These are phyloP conservation scores for Ictidomys tridecemlineatus DNA, from an alignment of 2,113 vertebrate genomes.

Conservation along the genomic window DNA sequence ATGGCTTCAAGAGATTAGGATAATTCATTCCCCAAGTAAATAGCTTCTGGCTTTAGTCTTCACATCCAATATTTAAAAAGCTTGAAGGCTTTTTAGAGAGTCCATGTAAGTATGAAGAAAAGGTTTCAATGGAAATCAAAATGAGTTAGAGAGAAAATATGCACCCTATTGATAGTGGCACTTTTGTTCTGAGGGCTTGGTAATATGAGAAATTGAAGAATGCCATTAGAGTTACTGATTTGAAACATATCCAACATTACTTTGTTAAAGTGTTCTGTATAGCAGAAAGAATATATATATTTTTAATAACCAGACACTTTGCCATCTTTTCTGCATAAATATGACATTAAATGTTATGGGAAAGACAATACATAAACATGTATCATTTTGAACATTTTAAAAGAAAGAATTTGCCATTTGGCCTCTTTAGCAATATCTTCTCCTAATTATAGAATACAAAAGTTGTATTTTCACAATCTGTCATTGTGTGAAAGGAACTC, in stretches of 20 bases:
- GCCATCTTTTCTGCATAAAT: slow-evolving; percentile 54
- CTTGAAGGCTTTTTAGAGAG: slow-evolving; percentile 66
- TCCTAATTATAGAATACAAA: slow-evolving; percentile 57
- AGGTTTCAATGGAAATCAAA: slow-evolving; percentile 78
- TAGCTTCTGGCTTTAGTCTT: slow-evolving; percentile 74
- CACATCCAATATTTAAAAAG: slow-evolving; percentile 72
- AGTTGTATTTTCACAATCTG: slow-evolving; percentile 58
- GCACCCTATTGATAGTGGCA: slow-evolving; percentile 76
- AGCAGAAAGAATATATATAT: not conserved
- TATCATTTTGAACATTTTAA: slow-evolving; percentile 23
- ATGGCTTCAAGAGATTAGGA: slow-evolving; percentile 71
- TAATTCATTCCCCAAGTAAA: slow-evolving; percentile 79
- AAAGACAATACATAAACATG: slow-evolving; percentile 56
- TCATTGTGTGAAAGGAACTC: slow-evolving; percentile 57
- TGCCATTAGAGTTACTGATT: slow-evolving; percentile 77
- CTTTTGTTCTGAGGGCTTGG: slow-evolving; percentile 78
- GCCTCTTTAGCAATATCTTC: slow-evolving; percentile 13
- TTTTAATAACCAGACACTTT: slow-evolving; percentile 55
- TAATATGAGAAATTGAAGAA: slow-evolving; percentile 78
- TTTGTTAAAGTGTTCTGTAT: slow-evolving; percentile 66
- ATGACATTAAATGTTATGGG: slow-evolving; percentile 64
- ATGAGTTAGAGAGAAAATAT: slow-evolving; percentile 71
- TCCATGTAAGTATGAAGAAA: slow-evolving; percentile 64
- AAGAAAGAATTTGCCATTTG: slow-evolving; percentile 52
- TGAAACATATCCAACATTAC: slow-evolving; percentile 75